phyloP scores from a whole-genome alignment of 2,797 vertebrate genomes.

The Periparus ater region DNA sequence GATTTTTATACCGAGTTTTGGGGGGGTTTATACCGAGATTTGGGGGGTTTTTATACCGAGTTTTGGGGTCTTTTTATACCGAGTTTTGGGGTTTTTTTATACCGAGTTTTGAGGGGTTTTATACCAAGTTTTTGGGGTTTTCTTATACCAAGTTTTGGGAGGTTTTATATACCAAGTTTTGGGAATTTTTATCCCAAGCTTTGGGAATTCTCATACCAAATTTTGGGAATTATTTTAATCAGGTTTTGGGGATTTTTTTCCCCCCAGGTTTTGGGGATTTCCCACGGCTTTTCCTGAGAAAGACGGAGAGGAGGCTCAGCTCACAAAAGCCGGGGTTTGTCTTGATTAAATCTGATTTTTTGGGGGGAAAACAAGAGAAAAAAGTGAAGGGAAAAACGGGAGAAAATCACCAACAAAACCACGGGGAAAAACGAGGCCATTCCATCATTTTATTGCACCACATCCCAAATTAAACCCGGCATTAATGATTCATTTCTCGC shows the following conservation, averaged over 20 bases:
- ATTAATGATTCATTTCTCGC: neutral
- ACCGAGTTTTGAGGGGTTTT: too few species aligned
- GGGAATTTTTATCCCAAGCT: neutral
- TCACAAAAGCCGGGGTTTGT: accelerated
- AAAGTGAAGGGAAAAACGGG: accelerated
- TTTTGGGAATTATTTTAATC: too few species aligned
- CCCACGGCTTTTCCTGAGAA: neutral
- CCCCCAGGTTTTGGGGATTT: neutral
- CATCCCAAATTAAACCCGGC: neutral
- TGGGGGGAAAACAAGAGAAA: neutral
- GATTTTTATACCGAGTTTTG: too few species aligned
- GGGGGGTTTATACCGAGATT: neutral
- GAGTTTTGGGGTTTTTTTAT: too few species aligned
- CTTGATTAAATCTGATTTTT: neutral
- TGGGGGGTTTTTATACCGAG: accelerated
- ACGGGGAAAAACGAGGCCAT: neutral
- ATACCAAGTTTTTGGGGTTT: too few species aligned
- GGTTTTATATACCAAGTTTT: too few species aligned
- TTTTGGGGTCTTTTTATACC: neutral
- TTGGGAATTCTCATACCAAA: accelerated
- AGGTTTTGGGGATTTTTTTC: neutral
- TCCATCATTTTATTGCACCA: slow-evolving; percentile 5
- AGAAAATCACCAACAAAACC: neutral
- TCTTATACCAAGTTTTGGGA: too few species aligned
- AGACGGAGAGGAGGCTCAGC: neutral